Base-by-base conservation (phyloP, 1,140 invertebrate species). In the Mercenaria mercenaria region DNA sequence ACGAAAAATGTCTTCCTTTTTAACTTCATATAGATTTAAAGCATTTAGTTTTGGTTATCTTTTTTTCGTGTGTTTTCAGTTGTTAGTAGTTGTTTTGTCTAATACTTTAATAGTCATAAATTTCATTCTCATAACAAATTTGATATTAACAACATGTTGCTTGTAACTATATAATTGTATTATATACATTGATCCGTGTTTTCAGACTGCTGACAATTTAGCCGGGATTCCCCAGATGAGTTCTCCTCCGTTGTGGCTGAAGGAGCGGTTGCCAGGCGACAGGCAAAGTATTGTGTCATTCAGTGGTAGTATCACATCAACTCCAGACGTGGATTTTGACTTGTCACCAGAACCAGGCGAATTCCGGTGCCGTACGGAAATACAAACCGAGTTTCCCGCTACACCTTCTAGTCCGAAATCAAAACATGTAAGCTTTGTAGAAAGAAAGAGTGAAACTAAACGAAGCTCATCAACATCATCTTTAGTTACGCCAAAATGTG, bases 381-480 rank as follows among this genome's bases (percentile, higher is more conserved):
- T 95, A 77, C 93, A 95, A 88, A 95, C 94, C 64, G 94, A 95
- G 84, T 95, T 95, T 88, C 94, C 94, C 15, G 94, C 93, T 11
- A 94, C 91, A n/a, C 94, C 94, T 79, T 90, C 93, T 29, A 95
- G 94, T 91, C 94, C 94, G 0, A 95, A 94, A 82, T 89, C 94
- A 52, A 95, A 94, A 84, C 94, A 92, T 82, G 90, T 95, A n/a
- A 92, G 80, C 64, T 88, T 94, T n/a, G 59, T 86, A 29, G 93
- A 94, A 43, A 80, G 93, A 50, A 89, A 91, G 18, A 91, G 82
- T 32, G 77, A 89, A 37, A 91, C 88, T 52, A 89, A 83, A 81
- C 84, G 92, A 50, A 93, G 92, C 69, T 83, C 90, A 6, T 93
- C 92, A 18, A 89, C 88, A 4, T 91, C 92, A 32, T 93, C 92